Base-by-base conservation (phyloP, 2,797 vertebrate species). In the Enteromius argenteus region DNA sequence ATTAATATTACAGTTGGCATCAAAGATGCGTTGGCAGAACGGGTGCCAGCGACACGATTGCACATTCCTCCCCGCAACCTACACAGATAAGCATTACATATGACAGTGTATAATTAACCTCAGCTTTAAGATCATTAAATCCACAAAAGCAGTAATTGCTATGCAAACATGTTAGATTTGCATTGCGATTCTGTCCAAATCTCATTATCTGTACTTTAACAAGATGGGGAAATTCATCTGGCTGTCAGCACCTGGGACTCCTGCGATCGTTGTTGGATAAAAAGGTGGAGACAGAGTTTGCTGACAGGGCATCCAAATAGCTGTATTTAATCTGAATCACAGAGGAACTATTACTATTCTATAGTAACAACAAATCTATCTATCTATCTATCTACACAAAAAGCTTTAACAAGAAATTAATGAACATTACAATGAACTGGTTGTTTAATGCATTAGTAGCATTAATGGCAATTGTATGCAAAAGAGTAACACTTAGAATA, bases 1-100 rank as follows among this genome's bases (percentile, higher is more conserved):
- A 84, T 91, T 89, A 85, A 90, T 89, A 79, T 84, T 85, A 84
- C 85, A 85, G 88, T 86, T 87, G 83, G 85, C 84, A 80, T 87
- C 85, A 85, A 76, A 88, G 64, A 67, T 11, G 44, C 3, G 15
- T 5, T 72, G 0, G 6, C 3, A 42, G 17, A 80, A 39, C 66
- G 3, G 49, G 39, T 5, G 79, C 66, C 35, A 58, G 19, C 5
- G 17, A 30, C 67, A 19, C 67, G 11, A 21, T 56, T 71, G 49
- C 35, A 80, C 8, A 30, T 60, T 39, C 10, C 56, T 69, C 17
- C 17, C 8, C 4, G 35, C 53, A 30, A 19, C 51, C 67, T 69
- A 32, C 46, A 39, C 56, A 53, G 62, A 85, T 60, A 84, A 62
- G 17, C 53, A 44, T 66, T 75, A 62, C 68, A 49, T 53, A 39